Conservation (phyloP, 2,113 vertebrate genomes). For the Corythornis madagascariensis region DNA sequence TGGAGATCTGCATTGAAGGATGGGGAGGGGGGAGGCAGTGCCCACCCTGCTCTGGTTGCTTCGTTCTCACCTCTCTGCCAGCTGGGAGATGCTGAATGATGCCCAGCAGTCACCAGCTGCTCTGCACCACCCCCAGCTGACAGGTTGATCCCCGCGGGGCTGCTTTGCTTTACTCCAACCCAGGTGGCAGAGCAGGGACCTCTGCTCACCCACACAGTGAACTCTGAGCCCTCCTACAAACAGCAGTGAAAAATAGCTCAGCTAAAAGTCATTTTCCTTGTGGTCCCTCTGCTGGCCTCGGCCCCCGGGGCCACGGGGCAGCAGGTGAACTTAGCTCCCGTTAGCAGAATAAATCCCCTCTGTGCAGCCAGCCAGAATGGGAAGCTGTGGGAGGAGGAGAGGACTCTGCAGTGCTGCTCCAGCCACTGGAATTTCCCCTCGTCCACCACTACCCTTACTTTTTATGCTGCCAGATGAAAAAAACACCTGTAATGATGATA, state of each 20-base stretch:
- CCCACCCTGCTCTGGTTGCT: not conserved
- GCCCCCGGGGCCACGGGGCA: not conserved
- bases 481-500: not conserved
- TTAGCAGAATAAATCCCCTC: not conserved
- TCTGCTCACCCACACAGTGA: rapidly evolving
- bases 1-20: not conserved
- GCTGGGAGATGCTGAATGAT: not conserved
- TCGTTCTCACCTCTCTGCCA: not conserved
- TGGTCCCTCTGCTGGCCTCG: not conserved
- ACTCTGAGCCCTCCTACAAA: rapidly evolving
- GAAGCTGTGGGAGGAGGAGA: not conserved
- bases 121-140: not conserved
- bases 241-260: not conserved
- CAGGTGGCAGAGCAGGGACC: rapidly evolving
- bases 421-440: not conserved
- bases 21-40: rapidly evolving
- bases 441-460: not conserved
- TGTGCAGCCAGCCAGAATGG: not conserved
- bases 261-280: rapidly evolving
- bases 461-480: not conserved
- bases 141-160: rapidly evolving
- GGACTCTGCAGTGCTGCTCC: rapidly evolving
- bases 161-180: rapidly evolving
- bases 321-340: not conserved
- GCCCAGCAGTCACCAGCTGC: not conserved